Percentiles rank a stretch among this genome's conserved stretches.
Evolutionary conservation across 2,113 vertebrate species (phyloP).

Genomic region (Gallinago paraguaiae): DNA sequence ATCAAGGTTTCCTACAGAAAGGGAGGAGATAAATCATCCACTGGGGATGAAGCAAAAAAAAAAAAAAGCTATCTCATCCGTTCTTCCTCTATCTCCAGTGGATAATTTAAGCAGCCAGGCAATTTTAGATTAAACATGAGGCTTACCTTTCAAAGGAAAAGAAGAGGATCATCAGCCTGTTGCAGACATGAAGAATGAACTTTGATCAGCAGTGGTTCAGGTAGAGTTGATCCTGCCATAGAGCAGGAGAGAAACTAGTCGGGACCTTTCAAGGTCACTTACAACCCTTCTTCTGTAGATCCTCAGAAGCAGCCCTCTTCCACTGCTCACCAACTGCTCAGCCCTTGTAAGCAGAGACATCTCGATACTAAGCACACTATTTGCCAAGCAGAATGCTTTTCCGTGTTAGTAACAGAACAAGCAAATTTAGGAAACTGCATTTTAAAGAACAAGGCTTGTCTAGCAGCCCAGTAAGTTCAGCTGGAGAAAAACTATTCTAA

Average conservation of each 20-base stretch:
- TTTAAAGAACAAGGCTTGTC: background rate
- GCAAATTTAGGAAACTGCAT: background rate
- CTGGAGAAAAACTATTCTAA: background rate
- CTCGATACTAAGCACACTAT: background rate
- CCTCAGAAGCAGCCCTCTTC: background rate
- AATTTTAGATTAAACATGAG: background rate
- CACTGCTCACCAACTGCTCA: background rate
- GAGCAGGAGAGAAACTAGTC: background rate
- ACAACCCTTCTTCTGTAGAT: background rate
- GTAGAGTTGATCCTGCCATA: background rate
- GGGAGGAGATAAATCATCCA: background rate
- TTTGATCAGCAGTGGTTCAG: background rate
- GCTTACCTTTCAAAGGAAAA: background rate
- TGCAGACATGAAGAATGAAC: background rate
- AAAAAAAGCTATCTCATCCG: background rate
- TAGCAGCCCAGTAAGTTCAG: background rate
- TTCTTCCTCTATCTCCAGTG: background rate
- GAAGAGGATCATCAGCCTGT: background rate
- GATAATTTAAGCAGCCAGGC: background rate
- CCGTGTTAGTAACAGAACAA: background rate
- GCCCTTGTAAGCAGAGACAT: background rate
- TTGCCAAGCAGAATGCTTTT: background rate
- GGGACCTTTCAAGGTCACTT: background rate
- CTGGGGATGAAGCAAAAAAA: background rate
- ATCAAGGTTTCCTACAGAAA: background rate